These are phyloP conservation scores for Lepidothrix coronata DNA, from an alignment of 2,113 vertebrate genomes.

Conservation along the genomic window DNA sequence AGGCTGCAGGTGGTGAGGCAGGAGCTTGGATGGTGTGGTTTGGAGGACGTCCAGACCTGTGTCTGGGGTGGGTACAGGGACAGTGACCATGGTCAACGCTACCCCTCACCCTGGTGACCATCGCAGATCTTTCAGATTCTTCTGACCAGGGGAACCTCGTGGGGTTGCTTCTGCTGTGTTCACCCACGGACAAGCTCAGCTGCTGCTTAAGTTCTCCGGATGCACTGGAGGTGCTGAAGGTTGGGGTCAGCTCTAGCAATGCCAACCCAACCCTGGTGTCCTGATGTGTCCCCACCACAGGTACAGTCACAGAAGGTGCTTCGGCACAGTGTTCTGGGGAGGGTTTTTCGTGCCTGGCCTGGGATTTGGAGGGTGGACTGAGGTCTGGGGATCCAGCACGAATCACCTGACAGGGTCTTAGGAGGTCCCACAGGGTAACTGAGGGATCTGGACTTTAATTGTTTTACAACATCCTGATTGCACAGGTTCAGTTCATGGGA, in stretches of 20 bases:
- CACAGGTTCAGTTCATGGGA: rapidly evolving
- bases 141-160: rapidly evolving
- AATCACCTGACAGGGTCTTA: rapidly evolving
- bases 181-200: rapidly evolving
- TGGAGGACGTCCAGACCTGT: rapidly evolving
- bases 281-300: rapidly evolving
- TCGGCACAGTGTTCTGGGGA: rapidly evolving
- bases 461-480: rapidly evolving
- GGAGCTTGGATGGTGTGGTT: rapidly evolving
- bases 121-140: neutral
- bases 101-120: rapidly evolving
- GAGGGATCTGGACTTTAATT: rapidly evolving
- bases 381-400: neutral
- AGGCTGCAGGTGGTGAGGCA: neutral
- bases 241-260: neutral
- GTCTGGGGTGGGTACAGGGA: neutral
- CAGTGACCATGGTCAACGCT: rapidly evolving
- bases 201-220: neutral
- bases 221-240: neutral
- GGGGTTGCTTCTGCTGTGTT: rapidly evolving
- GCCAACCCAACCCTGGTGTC: rapidly evolving
- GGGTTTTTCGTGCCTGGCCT: rapidly evolving
- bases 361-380: neutral
- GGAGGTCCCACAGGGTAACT: rapidly evolving
- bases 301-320: neutral